Conservation (phyloP, 1,140 invertebrate genomes). For the Brachionus rotundiformis region DNA sequence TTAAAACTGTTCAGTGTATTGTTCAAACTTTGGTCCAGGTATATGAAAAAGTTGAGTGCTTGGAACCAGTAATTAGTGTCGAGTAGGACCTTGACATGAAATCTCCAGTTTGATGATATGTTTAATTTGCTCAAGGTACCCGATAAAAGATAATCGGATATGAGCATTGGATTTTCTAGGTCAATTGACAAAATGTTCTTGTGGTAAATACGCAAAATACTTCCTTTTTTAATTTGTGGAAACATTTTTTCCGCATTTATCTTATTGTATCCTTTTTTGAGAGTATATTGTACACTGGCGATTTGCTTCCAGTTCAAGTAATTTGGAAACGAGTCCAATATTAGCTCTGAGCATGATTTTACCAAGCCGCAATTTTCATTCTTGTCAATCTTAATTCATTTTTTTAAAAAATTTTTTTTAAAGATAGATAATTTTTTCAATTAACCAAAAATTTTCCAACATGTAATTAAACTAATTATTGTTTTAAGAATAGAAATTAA, state of each 20-base stretch:
- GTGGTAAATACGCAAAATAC: background rate
- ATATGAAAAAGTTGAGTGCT: background rate
- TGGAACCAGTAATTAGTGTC: background rate
- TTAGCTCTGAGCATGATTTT: background rate
- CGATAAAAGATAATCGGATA: background rate
- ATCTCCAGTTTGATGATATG: background rate
- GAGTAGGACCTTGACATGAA: background rate
- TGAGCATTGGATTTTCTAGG: background rate
- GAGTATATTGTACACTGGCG: background rate
- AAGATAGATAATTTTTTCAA: too few species aligned
- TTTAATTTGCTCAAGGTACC: background rate
- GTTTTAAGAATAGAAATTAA: too few species aligned
- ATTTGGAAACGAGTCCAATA: background rate
- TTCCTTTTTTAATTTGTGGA: background rate
- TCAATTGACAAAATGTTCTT: background rate
- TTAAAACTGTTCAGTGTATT: background rate
- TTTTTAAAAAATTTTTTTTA: too few species aligned
- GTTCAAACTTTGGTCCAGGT: background rate
- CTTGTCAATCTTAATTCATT: background rate
- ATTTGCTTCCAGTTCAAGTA: background rate
- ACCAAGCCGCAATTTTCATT: background rate
- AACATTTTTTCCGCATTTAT: background rate
- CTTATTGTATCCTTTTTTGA: background rate
- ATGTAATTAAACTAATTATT: too few species aligned
- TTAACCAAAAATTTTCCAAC: too few species aligned